A percentile compares a stretch with the other conserved stretches of the same genome.
Evolutionary conservation across 2,113 vertebrate genomes (phyloP).

Genomic region (Hyla sarda): DNA sequence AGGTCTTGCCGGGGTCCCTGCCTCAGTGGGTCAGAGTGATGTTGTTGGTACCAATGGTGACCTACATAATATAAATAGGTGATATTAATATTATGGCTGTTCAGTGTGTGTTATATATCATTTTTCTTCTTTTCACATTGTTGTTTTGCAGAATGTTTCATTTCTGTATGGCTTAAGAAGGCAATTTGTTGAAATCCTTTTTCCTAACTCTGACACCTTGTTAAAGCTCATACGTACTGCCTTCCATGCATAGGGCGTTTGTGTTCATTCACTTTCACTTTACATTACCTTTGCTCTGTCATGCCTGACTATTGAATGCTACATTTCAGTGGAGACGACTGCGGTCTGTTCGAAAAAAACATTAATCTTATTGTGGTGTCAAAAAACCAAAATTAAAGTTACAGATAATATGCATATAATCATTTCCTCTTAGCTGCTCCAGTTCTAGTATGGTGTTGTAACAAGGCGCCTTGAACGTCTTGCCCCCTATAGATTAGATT

Average conservation of each 20-base stretch:
- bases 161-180: not conserved
- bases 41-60: no score
- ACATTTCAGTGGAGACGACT: slow-evolving; percentile 18
- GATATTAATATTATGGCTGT: not conserved
- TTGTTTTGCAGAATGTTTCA: not conserved
- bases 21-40: no score
- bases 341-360: slow-evolving; percentile 1
- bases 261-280: slow-evolving; percentile 65
- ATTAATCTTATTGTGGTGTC: slow-evolving; percentile 42
- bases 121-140: no score
- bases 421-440: slow-evolving; percentile 17
- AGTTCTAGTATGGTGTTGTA: slow-evolving; percentile 18
- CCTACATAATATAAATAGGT: no score
- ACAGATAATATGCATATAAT: slow-evolving; percentile 46
- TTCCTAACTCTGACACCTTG: slow-evolving; percentile 41
- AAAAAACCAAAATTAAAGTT: slow-evolving; percentile 41
- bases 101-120: no score
- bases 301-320: slow-evolving; percentile 49
- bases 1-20: no score
- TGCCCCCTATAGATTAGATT: slow-evolving; percentile 31
- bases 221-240: slow-evolving; percentile 45
- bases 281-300: slow-evolving; percentile 47
- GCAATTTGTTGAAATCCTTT: not conserved
- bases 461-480: not conserved
- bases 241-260: slow-evolving; percentile 62